A percentile compares a stretch with the other conserved stretches of the same genome.
Conservation (phyloP, 2,113 vertebrate species). For the Murina feae region DNA sequence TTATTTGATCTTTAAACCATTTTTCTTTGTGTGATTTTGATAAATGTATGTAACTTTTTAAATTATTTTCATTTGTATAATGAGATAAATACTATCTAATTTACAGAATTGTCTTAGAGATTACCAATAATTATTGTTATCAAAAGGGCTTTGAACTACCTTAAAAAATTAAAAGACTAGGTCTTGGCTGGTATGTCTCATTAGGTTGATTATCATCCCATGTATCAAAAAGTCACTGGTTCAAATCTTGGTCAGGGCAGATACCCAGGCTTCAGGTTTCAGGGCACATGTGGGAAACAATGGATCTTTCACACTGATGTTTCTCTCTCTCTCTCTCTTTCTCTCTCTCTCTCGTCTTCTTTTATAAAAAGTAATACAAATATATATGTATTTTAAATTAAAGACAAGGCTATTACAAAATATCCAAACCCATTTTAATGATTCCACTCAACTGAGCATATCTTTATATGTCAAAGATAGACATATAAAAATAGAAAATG, state of each 20-base stretch:
- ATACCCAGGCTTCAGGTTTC: background rate
- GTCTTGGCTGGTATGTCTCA: background rate
- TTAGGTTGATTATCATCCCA: background rate
- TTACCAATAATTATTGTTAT: background rate
- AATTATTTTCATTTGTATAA: background rate
- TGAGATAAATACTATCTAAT: background rate
- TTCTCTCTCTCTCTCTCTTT: background rate
- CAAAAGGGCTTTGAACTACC: background rate
- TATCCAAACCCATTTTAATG: background rate
- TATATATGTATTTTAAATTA: background rate
- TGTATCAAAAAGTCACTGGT: background rate
- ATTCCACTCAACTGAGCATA: background rate
- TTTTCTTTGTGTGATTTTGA: background rate
- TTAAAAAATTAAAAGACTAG: background rate
- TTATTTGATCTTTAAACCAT: background rate
- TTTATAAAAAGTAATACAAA: background rate
- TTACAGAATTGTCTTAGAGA: background rate
- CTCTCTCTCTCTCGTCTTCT: too few species aligned
- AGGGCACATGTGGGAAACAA: background rate
- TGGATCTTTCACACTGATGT: background rate
- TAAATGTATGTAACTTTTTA: background rate
- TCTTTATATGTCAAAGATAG: background rate
- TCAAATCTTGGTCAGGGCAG: background rate
- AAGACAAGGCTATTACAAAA: background rate
- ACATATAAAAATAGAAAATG: background rate